Conservation (phyloP, 2,888 invertebrate species). For the Caenorhabditis sp. region DNA sequence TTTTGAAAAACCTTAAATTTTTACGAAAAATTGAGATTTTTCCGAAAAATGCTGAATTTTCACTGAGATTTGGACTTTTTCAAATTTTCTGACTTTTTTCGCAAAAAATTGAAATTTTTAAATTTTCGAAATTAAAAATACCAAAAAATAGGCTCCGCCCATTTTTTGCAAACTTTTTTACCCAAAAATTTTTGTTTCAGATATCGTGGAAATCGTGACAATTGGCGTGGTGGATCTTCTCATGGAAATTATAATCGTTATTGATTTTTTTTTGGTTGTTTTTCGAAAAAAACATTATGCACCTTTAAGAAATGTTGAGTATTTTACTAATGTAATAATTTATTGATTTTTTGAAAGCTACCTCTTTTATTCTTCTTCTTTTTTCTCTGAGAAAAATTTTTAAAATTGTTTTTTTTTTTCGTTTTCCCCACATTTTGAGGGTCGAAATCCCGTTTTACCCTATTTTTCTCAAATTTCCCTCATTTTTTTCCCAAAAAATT, state of each 20-base stretch:
- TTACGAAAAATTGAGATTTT: too few relatives aligned
- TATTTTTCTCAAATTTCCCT: neutral
- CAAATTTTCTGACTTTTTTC: too few relatives aligned
- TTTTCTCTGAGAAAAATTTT: neutral
- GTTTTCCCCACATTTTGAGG: too few relatives aligned
- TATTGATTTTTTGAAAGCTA: neutral
- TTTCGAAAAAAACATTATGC: neutral
- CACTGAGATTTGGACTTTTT: too few relatives aligned
- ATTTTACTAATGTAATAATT: neutral
- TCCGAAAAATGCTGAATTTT: too few relatives aligned
- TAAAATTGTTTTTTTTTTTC: too few relatives aligned
- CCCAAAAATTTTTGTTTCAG: neutral
- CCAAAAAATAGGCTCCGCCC: too few relatives aligned
- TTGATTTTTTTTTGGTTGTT: neutral
- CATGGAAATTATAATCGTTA: conserved; percentile 1
- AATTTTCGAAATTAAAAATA: too few relatives aligned
- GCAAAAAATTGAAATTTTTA: too few relatives aligned
- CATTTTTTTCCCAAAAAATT: neutral
- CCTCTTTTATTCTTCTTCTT: neutral
- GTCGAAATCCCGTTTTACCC: neutral
- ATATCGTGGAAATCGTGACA: neutral
- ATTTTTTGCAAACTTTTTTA: too few relatives aligned
- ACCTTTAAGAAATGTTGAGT: neutral
- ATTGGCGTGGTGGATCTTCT: neutral
- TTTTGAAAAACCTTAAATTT: too few relatives aligned